Base-by-base conservation (phyloP, 2,113 vertebrate genomes). In the Phalacrocorax aristotelis region DNA sequence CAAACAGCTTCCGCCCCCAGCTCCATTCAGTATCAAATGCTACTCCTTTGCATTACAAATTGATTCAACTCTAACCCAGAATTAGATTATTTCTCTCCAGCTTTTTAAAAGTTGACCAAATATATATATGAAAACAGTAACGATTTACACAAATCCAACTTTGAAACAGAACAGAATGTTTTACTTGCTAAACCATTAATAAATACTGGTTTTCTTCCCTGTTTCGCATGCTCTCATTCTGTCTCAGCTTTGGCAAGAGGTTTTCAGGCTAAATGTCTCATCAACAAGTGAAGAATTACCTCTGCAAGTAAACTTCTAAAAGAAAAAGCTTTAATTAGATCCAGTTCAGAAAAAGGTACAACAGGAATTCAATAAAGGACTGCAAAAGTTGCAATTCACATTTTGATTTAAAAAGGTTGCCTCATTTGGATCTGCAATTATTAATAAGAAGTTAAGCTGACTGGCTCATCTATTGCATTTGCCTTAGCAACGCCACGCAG, bases 201-300 rank as follows among this genome's bases (percentile, higher is more conserved):
- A 84, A 95, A 94, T 87, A 85, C 93, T 69, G 68, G 81, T 93
- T 80, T 86, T 69, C 89, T 61, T 83, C 88, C 80, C 83, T 38
- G 42, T 60, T 95, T 83, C 70, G 80, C 66, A 93, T 93, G 95
- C 36, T 97, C 97, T 84, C 96, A 95, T 97, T 98, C 95, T 95
- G 96, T 97, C 94, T 95, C 80, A 74, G 12, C 42, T 89, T 92
- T 98, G 96, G 95, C 97, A 89, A 87, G 55, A 82, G 55, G 25
- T 65, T 48, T 48, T 61, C 46, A 69, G 89, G 49, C 93, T 61
- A 83, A 96, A 70, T 40, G 40, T 79, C 74, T 62, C 8, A 1
- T 51, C 69, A 92, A 81, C 95, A 88, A 91, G 70, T 42, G 42
- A 92, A 91, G 57, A 79, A 82, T 34, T 57, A 93, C 32, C 64